Conservation (phyloP, 2,797 vertebrate genomes). For the Micrastur ruficollis region DNA sequence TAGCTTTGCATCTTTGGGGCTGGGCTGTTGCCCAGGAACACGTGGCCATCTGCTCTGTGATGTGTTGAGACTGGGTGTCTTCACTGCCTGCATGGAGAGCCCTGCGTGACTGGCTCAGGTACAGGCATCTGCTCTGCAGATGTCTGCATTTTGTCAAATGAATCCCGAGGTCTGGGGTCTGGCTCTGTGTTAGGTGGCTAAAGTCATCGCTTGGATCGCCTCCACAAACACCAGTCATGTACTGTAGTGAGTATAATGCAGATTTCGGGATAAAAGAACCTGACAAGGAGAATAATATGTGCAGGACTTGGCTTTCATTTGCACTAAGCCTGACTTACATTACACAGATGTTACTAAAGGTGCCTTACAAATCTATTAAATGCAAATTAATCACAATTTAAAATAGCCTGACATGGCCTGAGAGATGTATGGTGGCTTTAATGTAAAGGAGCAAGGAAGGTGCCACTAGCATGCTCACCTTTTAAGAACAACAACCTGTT, state of each 20-base stretch:
- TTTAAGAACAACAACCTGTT: neutral
- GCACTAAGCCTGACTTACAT: neutral
- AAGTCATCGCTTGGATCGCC: neutral
- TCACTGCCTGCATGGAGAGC: neutral
- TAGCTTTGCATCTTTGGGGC: neutral
- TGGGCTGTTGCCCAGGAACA: neutral
- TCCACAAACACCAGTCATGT: neutral
- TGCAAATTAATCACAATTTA: constrained; percentile 3
- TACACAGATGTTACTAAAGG: constrained; percentile 13
- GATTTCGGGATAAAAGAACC: constrained; percentile 16
- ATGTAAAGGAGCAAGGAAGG: neutral
- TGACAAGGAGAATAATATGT: neutral
- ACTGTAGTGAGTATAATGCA: neutral
- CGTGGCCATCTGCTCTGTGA: neutral
- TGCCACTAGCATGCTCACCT: neutral
- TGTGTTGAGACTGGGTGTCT: neutral
- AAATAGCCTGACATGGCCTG: neutral
- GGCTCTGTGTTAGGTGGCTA: neutral
- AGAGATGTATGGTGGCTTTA: neutral
- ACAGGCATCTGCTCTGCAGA: neutral
- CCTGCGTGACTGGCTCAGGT: neutral
- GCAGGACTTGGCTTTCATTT: neutral
- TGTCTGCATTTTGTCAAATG: neutral
- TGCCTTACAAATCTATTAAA: constrained; percentile 4
- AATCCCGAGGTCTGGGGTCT: neutral